These are phyloP conservation scores for Eupithecia inturbata DNA, from an alignment of 2,888 invertebrate genomes.

Conservation along the genomic window DNA sequence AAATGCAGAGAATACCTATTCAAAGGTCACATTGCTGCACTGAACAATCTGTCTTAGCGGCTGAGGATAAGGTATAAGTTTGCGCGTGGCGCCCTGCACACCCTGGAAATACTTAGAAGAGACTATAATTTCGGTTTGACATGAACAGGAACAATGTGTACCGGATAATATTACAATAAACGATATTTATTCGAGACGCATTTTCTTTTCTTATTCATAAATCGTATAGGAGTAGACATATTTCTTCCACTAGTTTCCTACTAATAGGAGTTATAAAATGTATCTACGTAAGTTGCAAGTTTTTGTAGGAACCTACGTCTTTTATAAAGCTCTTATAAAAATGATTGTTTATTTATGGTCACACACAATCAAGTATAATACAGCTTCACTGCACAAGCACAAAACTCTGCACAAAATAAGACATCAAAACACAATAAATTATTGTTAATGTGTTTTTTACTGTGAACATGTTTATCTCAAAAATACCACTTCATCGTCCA, in stretches of 20 bases:
- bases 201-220: not conserved
- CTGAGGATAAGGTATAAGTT: not conserved
- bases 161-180: slow-evolving; percentile 37
- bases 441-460: slow-evolving; percentile 56
- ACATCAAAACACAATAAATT: slow-evolving; percentile 33
- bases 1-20: slow-evolving; percentile 3
- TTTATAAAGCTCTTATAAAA: not conserved
- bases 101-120: slow-evolving; percentile 9
- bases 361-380: not conserved
- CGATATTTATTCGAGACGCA: slow-evolving; percentile 31
- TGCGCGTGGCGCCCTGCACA: not conserved
- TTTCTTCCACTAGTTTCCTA: not conserved
- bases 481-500: slow-evolving; percentile 60
- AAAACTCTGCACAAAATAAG: slow-evolving; percentile 30
- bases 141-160: slow-evolving; percentile 34
- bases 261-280: too few species aligned
- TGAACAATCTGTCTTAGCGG: not conserved
- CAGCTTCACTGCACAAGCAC: not conserved
- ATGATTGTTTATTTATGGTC: not conserved
- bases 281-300: too few species aligned
- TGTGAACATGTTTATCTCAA: slow-evolving; percentile 59
- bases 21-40: not conserved
- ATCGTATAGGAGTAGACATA: not conserved
- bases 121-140: slow-evolving; percentile 41
- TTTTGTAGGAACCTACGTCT: too few species aligned